Evolutionary conservation across 1,140 invertebrate species (phyloP), one percentile per base, ranked within the genome.

Genomic region (Drosophila chauvacae): DNA sequence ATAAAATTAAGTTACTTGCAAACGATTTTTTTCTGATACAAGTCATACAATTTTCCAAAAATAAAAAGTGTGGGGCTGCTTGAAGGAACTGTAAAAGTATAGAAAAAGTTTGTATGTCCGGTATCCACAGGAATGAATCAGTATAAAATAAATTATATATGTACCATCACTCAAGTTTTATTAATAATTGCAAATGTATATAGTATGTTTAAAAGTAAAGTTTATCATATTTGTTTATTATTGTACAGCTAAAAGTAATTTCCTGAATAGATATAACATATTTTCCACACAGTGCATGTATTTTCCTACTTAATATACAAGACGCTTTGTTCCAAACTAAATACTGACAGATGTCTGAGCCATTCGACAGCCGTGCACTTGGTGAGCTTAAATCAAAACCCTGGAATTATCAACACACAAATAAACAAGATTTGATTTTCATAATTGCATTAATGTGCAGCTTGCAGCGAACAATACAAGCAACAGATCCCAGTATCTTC

Each of bases 1-100:
- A 90, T 84, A 84, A 84, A 84, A 75, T 62, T 75, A 78, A 84
- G 80, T 84, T 81, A 68, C 80, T 75, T 81, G 61, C 39, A 72
- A 74, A 62, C 65, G 59, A 78, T 77, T 88, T 74, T 83, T 70
- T 58, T 79, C 70, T 71, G 80, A 76, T 56, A 75, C 47, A 48
- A 41, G 39, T 39, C 35, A 28, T 55, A 7, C 41, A 26, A 28
- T 16, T 26, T 26, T n/a, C 6, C 0, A 26, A 35, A 39, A 39
- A 56, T 56, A 56, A 39, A 55, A 39, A 39, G n/a, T 23, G 13
- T 4, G 44, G 11, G 16, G 26, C 14, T 23, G 3, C 14, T 28
- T 50, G 0, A n/a, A 1, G 0, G 13, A 23, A 23, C 14, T 55
- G 9, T 10, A 23, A n/a, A 37, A 23, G 4, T n/a, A 18, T 23